Percentiles rank a stretch among this genome's conserved stretches.
Evolutionary conservation across 2,113 vertebrate species (phyloP).

Genomic region (Synchiropus splendidus): DNA sequence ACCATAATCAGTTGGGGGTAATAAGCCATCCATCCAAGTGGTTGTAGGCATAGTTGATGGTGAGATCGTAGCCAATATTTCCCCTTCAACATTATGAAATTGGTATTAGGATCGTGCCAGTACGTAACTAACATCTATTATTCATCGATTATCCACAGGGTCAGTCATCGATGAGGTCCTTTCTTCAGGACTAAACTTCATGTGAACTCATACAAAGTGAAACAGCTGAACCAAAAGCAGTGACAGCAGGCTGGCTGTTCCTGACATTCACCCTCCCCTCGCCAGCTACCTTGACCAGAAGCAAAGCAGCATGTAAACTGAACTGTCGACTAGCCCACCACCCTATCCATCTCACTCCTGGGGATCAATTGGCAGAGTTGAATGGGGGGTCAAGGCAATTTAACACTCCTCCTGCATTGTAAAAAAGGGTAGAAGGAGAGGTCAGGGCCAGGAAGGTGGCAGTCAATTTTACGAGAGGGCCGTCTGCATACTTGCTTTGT

Average conservation of each 20-base stretch:
- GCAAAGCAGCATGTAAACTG: conserved; percentile 35
- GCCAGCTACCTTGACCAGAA: conserved; percentile 32
- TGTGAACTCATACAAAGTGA: too few relatives aligned
- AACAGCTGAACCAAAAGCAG: conserved; percentile 1
- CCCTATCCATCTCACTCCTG: conserved; percentile 53
- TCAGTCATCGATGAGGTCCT: too few relatives aligned
- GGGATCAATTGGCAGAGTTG: conserved; percentile 61
- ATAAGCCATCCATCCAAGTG: too few relatives aligned
- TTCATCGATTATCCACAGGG: too few relatives aligned
- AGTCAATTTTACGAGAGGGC: conserved; percentile 43
- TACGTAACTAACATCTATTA: too few relatives aligned
- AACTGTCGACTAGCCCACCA: conserved; percentile 32
- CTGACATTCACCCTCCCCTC: conserved; percentile 49
- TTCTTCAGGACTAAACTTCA: too few relatives aligned
- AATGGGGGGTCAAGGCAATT: conserved; percentile 70
- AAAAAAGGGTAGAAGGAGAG: conserved; percentile 41
- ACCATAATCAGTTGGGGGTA: too few relatives aligned
- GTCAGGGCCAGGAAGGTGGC: conserved; percentile 57
- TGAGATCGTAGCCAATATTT: too few relatives aligned
- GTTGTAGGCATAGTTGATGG: too few relatives aligned
- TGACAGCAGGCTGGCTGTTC: conserved; percentile 54
- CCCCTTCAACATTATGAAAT: too few relatives aligned
- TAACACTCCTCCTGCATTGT: conserved; percentile 53
- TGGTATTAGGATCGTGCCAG: too few relatives aligned
- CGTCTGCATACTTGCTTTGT: conserved; percentile 26